These are phyloP conservation scores for Hydropotes inermis DNA, from an alignment of 2,113 vertebrate genomes.

Conservation along the genomic window DNA sequence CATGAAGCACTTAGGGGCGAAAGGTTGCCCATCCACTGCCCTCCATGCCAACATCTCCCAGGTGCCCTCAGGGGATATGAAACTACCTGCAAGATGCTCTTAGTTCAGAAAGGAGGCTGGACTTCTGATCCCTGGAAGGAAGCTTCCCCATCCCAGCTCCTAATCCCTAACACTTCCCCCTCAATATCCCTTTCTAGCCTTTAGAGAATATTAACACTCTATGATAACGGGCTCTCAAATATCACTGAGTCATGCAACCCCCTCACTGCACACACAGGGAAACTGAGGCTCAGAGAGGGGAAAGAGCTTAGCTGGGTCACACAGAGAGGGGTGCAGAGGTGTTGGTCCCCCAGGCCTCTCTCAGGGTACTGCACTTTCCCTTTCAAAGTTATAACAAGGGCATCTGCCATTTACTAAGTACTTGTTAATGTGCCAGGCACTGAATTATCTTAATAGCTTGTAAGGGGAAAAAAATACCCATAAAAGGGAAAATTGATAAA, in stretches of 20 bases:
- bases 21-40: fast-evolving
- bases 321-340: background rate
- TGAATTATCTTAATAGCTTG: background rate
- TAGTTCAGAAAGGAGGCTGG: background rate
- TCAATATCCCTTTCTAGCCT: background rate
- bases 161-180: background rate
- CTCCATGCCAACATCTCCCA: background rate
- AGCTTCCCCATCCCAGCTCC: background rate
- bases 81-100: background rate
- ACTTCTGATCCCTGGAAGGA: background rate
- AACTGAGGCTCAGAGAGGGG: background rate
- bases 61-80: background rate
- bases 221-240: background rate
- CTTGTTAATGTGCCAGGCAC: background rate
- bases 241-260: background rate
- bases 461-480: background rate
- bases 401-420: background rate
- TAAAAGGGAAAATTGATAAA: background rate
- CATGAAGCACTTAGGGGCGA: fast-evolving
- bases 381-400: background rate
- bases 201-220: background rate
- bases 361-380: background rate
- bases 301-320: background rate
- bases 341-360: fast-evolving
- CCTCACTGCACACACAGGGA: background rate